phyloP scores from a whole-genome alignment of 2,888 invertebrate species.

The Eupithecia subfuscata region DNA sequence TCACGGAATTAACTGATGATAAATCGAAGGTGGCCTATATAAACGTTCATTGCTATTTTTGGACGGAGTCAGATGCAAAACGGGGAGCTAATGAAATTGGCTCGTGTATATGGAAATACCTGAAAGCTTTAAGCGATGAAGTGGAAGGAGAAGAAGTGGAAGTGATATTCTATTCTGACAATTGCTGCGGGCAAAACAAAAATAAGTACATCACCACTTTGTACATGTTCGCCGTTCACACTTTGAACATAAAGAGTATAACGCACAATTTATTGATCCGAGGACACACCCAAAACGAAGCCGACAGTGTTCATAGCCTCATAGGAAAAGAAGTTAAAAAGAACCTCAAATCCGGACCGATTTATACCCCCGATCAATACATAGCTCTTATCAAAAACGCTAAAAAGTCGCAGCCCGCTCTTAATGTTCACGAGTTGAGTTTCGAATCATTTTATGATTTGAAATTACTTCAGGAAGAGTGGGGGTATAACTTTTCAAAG shows the following conservation, averaged over 20 bases:
- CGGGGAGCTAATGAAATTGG: slow-evolving; percentile 37
- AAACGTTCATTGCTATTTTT: slow-evolving; percentile 48
- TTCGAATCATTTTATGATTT: slow-evolving; percentile 39
- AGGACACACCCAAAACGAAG: slow-evolving; percentile 59
- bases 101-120: slow-evolving; percentile 29
- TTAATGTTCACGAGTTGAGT: slow-evolving; percentile 40
- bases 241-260: slow-evolving; percentile 45
- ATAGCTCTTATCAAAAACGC: slow-evolving; percentile 27
- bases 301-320: slow-evolving; percentile 32
- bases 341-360: slow-evolving; percentile 29
- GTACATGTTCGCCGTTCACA: slow-evolving; percentile 41
- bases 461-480: slow-evolving; percentile 42
- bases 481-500: slow-evolving; percentile 43
- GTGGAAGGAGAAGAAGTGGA: slow-evolving; percentile 22
- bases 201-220: slow-evolving; percentile 46
- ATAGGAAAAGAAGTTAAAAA: slow-evolving; percentile 33
- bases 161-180: slow-evolving; percentile 52
- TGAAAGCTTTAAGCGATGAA: slow-evolving; percentile 22
- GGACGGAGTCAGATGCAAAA: slow-evolving; percentile 51
- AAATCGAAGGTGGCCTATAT: slow-evolving; percentile 28
- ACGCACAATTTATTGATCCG: slow-evolving; percentile 55
- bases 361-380: slow-evolving; percentile 29
- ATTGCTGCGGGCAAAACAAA: slow-evolving; percentile 53
- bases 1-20: slow-evolving; percentile 37
- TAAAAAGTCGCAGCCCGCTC: slow-evolving; percentile 33